Percentiles rank a stretch among this genome's conserved stretches.
Conservation (phyloP, 1,140 invertebrate genomes). For the Cydia fagiglandana region DNA sequence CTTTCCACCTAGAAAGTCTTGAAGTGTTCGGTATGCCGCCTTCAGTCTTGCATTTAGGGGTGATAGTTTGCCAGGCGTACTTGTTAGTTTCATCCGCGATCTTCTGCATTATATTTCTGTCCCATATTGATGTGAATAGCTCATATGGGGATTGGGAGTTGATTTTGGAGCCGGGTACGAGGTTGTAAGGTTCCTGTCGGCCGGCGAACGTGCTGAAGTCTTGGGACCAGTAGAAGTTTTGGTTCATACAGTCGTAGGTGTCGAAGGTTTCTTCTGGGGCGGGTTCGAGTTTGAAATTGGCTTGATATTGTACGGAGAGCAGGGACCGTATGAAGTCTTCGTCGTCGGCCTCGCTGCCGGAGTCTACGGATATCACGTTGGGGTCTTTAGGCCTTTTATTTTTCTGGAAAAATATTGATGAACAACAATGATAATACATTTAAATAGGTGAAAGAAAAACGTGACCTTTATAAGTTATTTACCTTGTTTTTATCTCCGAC, state of each 20-base stretch:
- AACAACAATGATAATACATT: not conserved
- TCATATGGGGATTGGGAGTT: slow-evolving; percentile 6
- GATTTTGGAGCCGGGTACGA: slow-evolving; percentile 7
- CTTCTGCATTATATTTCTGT: slow-evolving; percentile 20
- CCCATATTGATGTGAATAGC: slow-evolving; percentile 5
- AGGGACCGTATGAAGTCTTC: slow-evolving; percentile 20
- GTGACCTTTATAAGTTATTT: too few relatives aligned
- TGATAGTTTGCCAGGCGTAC: slow-evolving; percentile 21
- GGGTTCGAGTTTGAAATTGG: not conserved
- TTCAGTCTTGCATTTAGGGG: slow-evolving; percentile 26
- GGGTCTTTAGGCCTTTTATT: not conserved
- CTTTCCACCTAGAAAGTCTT: not conserved
- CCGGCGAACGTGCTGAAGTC: slow-evolving; percentile 1
- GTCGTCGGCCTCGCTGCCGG: slow-evolving; percentile 18
- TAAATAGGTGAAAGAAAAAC: too few relatives aligned
- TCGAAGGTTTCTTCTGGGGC: not conserved
- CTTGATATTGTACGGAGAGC: slow-evolving; percentile 11
- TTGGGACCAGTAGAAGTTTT: slow-evolving; percentile 17
- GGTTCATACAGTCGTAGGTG: slow-evolving; percentile 18
- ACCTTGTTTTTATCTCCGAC: not conserved
- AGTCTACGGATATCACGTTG: slow-evolving; percentile 15
- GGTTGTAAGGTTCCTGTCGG: not conserved
- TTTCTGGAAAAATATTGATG: not conserved
- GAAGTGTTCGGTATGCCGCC: slow-evolving; percentile 15
- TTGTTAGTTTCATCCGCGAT: slow-evolving; percentile 25